Evolutionary conservation across 2,113 vertebrate species (phyloP).

Genomic region (Anarrhichthys ocellatus): DNA sequence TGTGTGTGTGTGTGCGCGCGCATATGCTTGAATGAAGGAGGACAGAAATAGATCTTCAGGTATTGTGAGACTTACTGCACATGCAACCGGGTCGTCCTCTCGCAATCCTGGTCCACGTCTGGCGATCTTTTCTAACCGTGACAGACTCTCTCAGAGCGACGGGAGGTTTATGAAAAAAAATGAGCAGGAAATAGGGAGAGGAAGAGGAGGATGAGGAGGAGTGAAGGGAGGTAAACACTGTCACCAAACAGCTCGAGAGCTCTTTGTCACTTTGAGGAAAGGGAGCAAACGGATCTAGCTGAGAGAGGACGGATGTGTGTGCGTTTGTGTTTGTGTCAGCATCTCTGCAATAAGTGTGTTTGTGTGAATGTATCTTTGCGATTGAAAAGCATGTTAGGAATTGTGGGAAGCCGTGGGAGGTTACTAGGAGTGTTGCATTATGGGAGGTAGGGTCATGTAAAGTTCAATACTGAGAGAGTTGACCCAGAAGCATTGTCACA

Average conservation of each 20-base stretch:
- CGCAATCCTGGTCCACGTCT: slow-evolving; percentile 45
- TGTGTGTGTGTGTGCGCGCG: slow-evolving; percentile 4
- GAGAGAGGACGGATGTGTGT: slow-evolving; percentile 38
- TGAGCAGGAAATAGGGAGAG: slow-evolving; percentile 5
- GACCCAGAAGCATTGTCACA: slow-evolving; percentile 63
- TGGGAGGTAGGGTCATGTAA: slow-evolving; percentile 79
- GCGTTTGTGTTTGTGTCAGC: slow-evolving; percentile 15
- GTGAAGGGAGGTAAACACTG: slow-evolving; percentile 60
- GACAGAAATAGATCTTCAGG: slow-evolving; percentile 71
- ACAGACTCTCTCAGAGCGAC: slow-evolving; percentile 52
- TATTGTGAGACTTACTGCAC: slow-evolving; percentile 53
- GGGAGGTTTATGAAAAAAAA: slow-evolving; percentile 44
- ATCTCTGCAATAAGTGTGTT: not conserved
- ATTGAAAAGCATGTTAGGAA: slow-evolving; percentile 48
- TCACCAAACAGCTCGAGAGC: slow-evolving; percentile 67
- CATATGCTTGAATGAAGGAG: slow-evolving; percentile 52
- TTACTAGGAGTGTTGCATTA: slow-evolving; percentile 63
- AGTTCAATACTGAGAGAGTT: slow-evolving; percentile 73
- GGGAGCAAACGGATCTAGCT: slow-evolving; percentile 38
- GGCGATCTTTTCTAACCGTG: slow-evolving; percentile 56
- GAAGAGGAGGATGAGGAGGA: slow-evolving; percentile 37
- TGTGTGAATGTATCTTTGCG: slow-evolving; percentile 47
- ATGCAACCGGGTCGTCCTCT: slow-evolving; percentile 65
- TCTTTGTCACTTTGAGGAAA: slow-evolving; percentile 76
- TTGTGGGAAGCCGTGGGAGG: slow-evolving; percentile 59